These are phyloP conservation scores for Sphaerophoria rueppellii DNA, from an alignment of 2,888 invertebrate genomes.

Conservation along the genomic window DNA sequence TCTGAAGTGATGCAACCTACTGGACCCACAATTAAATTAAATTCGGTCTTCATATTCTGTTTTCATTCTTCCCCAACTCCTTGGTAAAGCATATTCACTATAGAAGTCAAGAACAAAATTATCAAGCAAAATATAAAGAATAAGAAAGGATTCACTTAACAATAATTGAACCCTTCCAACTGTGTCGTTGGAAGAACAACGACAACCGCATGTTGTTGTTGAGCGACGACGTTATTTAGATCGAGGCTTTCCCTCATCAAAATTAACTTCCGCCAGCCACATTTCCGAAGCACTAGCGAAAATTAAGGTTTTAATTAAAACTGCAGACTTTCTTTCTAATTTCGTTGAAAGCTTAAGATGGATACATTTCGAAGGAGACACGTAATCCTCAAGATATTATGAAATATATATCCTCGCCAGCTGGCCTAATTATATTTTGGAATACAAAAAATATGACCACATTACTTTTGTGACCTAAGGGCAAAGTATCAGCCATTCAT, in stretches of 20 bases:
- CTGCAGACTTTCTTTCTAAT: constrained; percentile 35
- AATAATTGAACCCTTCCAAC: not conserved
- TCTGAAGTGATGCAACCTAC: not conserved
- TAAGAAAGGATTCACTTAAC: constrained; percentile 10
- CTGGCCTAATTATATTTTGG: constrained; percentile 50
- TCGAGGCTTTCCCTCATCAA: constrained; percentile 1
- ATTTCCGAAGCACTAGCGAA: not conserved
- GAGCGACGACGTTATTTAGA: not conserved
- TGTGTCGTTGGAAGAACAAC: too few relatives aligned
- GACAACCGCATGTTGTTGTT: not conserved
- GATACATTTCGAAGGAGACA: constrained; percentile 45
- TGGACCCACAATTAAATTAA: constrained; percentile 21
- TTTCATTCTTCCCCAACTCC: not conserved
- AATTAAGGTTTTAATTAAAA: constrained; percentile 33
- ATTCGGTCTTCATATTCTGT: constrained; percentile 8
- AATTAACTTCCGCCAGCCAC: constrained; percentile 7
- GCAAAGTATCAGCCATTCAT: constrained; percentile 14
- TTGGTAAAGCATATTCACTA: not conserved
- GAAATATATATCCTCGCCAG: constrained; percentile 36
- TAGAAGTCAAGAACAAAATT: not conserved
- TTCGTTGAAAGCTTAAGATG: constrained; percentile 38
- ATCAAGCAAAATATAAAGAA: not conserved
- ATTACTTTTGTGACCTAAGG: constrained; percentile 36
- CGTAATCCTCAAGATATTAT: constrained; percentile 49
- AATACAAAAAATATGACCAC: constrained; percentile 38